Conservation (phyloP, 2,888 invertebrate species). For the Dynastes tityus region DNA sequence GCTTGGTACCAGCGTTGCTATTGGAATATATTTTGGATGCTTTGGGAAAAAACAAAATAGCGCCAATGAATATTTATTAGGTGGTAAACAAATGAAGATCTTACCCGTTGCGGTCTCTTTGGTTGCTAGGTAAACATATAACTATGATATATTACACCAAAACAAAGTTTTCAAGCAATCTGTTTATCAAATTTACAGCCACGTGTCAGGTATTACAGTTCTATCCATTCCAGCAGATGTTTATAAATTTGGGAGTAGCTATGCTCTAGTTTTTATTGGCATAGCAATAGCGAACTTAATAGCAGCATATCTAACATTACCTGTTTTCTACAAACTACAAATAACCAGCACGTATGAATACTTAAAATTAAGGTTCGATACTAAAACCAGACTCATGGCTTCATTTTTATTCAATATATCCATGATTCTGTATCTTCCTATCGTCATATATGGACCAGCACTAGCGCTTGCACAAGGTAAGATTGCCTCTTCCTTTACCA, state of each 20-base stretch:
- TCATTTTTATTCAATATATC: conserved; percentile 76
- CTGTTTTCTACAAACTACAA: conserved; percentile 81
- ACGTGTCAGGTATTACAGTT: conserved; percentile 82
- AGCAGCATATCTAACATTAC: conserved; percentile 71
- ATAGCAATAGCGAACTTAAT: conserved; percentile 65
- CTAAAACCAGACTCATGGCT: conserved; percentile 74
- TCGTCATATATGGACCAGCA: conserved; percentile 81
- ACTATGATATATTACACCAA: background rate
- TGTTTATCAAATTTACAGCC: conserved; percentile 70
- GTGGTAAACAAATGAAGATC: conserved; percentile 79
- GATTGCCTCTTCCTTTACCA: no score
- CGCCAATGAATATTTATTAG: conserved; percentile 79
- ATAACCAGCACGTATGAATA: conserved; percentile 81
- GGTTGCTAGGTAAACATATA: conserved; percentile 75
- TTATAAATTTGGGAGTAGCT: conserved; percentile 81
- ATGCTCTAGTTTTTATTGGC: conserved; percentile 70
- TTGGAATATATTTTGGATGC: conserved; percentile 70
- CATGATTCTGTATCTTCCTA: conserved; percentile 75
- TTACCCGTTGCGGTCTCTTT: conserved; percentile 81
- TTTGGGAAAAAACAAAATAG: conserved; percentile 73
- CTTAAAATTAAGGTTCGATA: conserved; percentile 77
- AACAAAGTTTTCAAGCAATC: no score
- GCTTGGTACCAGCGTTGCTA: conserved; percentile 56
- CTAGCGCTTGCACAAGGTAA: conserved; percentile 80
- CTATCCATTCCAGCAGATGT: conserved; percentile 84